Conservation (phyloP, 2,888 invertebrate genomes). For the Acrobasis consociella region DNA sequence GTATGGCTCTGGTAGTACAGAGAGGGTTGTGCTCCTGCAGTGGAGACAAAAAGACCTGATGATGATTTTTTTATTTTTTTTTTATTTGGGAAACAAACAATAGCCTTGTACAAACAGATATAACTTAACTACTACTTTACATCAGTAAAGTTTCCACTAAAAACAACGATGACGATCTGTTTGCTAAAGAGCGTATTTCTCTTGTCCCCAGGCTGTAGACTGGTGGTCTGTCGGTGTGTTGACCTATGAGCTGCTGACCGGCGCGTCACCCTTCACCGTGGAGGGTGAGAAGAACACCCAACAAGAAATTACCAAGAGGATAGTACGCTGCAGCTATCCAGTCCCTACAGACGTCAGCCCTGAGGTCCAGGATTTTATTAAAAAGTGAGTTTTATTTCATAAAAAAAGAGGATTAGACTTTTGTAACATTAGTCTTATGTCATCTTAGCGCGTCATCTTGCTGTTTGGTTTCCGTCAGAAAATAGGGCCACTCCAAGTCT, state of each 20-base stretch:
- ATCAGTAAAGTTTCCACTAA: no score
- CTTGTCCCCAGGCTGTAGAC: conserved; percentile 91
- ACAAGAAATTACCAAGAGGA: conserved; percentile 95
- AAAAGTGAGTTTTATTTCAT: conserved; percentile 55
- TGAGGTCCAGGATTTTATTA: conserved; percentile 85
- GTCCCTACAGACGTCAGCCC: conserved; percentile 92
- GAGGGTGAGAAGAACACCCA: conserved; percentile 97
- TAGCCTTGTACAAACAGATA: no score
- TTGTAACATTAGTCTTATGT: not conserved
- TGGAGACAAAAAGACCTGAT: no score
- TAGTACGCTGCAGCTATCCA: conserved; percentile 93
- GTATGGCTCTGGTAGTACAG: no score
- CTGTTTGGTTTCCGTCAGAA: no score
- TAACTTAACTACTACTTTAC: no score
- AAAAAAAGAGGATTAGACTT: not conserved
- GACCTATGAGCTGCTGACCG: conserved; percentile 97
- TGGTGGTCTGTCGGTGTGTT: conserved; percentile 99
- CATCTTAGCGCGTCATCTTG: not conserved
- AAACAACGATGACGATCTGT: no score
- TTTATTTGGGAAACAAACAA: no score
- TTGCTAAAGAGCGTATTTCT: conserved; percentile 7
- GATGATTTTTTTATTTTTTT: no score
- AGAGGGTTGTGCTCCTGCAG: no score
- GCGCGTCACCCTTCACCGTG: conserved; percentile 98
- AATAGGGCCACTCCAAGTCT: no score